Conservation (phyloP, 2,113 vertebrate species). For the Cercopithecus mona region DNA sequence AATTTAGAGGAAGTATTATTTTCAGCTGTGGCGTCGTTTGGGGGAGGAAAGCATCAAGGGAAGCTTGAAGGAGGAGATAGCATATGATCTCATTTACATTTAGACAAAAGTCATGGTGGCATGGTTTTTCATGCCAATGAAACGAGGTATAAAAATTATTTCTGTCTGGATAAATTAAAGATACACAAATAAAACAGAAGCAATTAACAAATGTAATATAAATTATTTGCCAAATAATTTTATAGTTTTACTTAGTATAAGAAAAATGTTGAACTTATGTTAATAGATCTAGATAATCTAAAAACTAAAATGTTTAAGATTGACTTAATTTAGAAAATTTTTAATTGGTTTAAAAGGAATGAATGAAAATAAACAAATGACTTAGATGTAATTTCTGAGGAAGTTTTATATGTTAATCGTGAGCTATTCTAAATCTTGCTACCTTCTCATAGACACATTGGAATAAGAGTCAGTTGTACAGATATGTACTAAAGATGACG, state of each 20-base stretch:
- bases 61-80: neutral
- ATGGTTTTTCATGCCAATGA: neutral
- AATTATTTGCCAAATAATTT: neutral
- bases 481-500: neutral
- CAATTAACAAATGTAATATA: neutral
- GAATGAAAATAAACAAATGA: neutral
- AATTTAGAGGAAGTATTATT: constrained; percentile 1
- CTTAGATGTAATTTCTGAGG: neutral
- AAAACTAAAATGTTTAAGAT: neutral
- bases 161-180: neutral
- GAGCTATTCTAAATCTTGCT: neutral
- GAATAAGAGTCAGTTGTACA: neutral
- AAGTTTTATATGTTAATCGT: neutral
- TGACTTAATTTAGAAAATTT: neutral
- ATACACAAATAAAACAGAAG: neutral
- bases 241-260: neutral
- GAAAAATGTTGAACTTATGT: neutral
- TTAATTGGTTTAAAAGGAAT: neutral
- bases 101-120: neutral
- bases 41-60: neutral
- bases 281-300: neutral
- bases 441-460: neutral
- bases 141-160: neutral
- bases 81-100: neutral
- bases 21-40: neutral